Evolutionary conservation across 1,140 invertebrate species (phyloP).

Genomic region (Drosophila carrolli): DNA sequence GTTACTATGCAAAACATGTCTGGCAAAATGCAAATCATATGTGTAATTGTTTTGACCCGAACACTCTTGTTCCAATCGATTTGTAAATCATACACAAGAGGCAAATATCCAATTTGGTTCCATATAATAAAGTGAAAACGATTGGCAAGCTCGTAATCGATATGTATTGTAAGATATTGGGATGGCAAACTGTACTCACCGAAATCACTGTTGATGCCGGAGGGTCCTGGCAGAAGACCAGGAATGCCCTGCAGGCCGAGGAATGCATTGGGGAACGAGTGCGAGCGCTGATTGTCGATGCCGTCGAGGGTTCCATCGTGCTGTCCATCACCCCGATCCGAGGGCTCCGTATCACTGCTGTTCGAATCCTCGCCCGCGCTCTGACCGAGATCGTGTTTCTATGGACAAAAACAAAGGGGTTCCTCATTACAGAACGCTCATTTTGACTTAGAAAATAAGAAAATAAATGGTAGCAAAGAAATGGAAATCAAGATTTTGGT

Average conservation of each 20-base stretch:
- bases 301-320: slow-evolving; percentile 77
- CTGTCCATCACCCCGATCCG: slow-evolving; percentile 87
- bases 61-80: slow-evolving; percentile 36
- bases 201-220: slow-evolving; percentile 92
- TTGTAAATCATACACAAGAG: slow-evolving; percentile 76
- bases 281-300: slow-evolving; percentile 87
- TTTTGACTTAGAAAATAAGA: no score
- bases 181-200: slow-evolving; percentile 88
- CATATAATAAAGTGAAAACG: slow-evolving; percentile 50
- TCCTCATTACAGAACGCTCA: no score
- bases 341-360: slow-evolving; percentile 88
- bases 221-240: slow-evolving; percentile 92
- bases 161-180: neutral
- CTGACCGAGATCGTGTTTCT: slow-evolving; percentile 85
- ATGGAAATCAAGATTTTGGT: no score
- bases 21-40: slow-evolving; percentile 77
- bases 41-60: slow-evolving; percentile 29
- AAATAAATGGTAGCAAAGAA: no score
- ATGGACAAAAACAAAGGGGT: no score
- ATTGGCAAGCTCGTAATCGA: slow-evolving; percentile 46
- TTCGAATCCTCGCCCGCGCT: slow-evolving; percentile 92
- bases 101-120: slow-evolving; percentile 57
- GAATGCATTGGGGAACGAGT: slow-evolving; percentile 89
- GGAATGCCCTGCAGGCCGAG: slow-evolving; percentile 90
- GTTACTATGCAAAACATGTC: slow-evolving; percentile 43